Evolutionary conservation across 2,113 vertebrate genomes (phyloP).

Genomic region (Pelvicachromis taeniatus): DNA sequence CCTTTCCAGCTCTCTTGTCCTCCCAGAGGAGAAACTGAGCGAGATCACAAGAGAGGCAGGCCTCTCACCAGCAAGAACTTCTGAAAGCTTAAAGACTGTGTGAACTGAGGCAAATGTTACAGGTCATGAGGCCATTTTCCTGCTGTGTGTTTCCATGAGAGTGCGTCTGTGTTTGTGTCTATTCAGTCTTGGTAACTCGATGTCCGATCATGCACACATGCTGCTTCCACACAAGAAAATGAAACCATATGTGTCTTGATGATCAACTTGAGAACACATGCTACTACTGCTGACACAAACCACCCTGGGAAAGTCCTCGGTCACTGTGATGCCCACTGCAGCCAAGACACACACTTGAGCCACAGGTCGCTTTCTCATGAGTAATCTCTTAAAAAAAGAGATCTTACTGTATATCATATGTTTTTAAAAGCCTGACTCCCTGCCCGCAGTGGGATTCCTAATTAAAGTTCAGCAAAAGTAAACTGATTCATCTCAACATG

Average conservation of each 20-base stretch:
- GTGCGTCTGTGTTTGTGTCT: background rate
- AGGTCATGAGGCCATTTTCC: slow-evolving; percentile 1
- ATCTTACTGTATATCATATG: background rate
- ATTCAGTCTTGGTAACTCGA: background rate
- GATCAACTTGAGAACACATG: slow-evolving; percentile 18
- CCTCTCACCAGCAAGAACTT: background rate
- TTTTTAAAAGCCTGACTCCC: slow-evolving; percentile 6
- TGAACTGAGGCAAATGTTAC: slow-evolving; percentile 35
- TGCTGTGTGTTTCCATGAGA: background rate
- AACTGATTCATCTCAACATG: background rate
- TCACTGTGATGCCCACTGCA: background rate
- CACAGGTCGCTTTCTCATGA: slow-evolving; percentile 32
- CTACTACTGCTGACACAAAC: background rate
- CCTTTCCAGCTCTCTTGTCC: background rate
- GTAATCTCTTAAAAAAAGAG: slow-evolving; percentile 13
- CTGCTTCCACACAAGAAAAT: slow-evolving; percentile 20
- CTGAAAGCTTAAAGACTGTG: slow-evolving; percentile 18
- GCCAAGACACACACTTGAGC: slow-evolving; percentile 42
- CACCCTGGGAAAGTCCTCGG: slow-evolving; percentile 38
- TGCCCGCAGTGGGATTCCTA: background rate
- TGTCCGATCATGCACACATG: background rate
- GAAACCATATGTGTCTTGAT: slow-evolving; percentile 43
- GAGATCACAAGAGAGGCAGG: background rate
- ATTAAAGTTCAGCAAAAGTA: slow-evolving; percentile 18
- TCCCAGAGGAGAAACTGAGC: background rate